phyloP scores from a whole-genome alignment of 1,140 invertebrate genomes.

The Lamellibrachia luymesi region DNA sequence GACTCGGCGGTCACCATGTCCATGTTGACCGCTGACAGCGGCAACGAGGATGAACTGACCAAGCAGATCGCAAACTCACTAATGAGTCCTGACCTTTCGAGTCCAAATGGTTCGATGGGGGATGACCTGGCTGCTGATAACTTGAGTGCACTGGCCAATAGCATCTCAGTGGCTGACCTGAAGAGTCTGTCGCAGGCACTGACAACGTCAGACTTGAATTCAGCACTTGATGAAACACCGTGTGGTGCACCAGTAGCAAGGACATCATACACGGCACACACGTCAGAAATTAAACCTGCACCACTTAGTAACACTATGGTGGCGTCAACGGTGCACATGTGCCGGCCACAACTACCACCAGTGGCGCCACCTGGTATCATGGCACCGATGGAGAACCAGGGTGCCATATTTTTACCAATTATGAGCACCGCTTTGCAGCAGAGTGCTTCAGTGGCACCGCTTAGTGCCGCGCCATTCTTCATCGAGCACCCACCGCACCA shows the following conservation, averaged over 20 bases:
- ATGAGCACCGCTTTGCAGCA: background rate
- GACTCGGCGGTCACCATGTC: background rate
- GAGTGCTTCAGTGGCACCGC: background rate
- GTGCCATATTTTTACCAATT: background rate
- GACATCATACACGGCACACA: background rate
- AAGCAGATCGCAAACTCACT: constrained; percentile 36
- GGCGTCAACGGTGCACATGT: background rate
- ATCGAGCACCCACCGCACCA: background rate
- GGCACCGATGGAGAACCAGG: background rate
- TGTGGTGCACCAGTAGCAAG: background rate
- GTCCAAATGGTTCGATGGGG: constrained; percentile 20
- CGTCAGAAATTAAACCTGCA: background rate
- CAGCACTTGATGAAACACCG: background rate
- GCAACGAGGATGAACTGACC: constrained; percentile 36
- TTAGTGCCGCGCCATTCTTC: background rate
- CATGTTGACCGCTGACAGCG: constrained; percentile 59
- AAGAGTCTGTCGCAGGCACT: constrained; percentile 45
- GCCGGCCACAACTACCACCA: background rate
- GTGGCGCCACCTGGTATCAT: background rate
- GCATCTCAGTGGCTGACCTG: constrained; percentile 44
- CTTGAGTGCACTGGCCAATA: constrained; percentile 42
- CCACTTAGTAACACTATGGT: background rate
- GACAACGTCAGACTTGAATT: background rate
- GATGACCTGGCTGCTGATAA: constrained; percentile 32
- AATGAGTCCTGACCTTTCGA: constrained; percentile 29